These are phyloP conservation scores for Panopea generosa DNA, from an alignment of 2,888 invertebrate genomes.

Conservation along the genomic window DNA sequence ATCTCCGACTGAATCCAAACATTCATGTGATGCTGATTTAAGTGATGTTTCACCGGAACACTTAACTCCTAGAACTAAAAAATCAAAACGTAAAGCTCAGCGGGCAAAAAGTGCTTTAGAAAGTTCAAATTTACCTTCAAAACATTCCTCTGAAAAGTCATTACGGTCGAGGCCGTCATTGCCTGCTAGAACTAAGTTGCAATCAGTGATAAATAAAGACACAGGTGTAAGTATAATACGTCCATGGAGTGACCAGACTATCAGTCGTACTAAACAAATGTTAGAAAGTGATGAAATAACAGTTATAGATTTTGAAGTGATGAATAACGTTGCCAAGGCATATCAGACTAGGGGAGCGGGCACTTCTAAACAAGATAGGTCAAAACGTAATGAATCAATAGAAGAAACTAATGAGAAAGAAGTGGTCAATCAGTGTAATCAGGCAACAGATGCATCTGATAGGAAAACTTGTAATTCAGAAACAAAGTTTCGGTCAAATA, in stretches of 20 bases:
- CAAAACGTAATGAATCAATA: slow-evolving; percentile 25
- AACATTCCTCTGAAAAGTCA: slow-evolving; percentile 52
- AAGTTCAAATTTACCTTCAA: slow-evolving; percentile 53
- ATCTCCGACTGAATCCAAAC: slow-evolving; percentile 61
- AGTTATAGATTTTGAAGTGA: slow-evolving; percentile 63
- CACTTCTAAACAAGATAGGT: slow-evolving; percentile 23
- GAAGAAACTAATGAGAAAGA: slow-evolving; percentile 16
- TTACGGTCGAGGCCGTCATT: slow-evolving; percentile 55
- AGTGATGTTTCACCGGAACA: slow-evolving; percentile 75
- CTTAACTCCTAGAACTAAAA: slow-evolving; percentile 57
- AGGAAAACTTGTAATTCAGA: too few species aligned
- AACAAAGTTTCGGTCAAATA: background rate
- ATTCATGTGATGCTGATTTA: slow-evolving; percentile 71
- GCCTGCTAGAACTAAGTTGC: slow-evolving; percentile 56
- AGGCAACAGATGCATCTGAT: background rate
- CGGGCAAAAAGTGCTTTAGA: slow-evolving; percentile 80
- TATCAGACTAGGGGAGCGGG: slow-evolving; percentile 44
- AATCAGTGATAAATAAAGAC: slow-evolving; percentile 62
- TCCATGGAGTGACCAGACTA: slow-evolving; percentile 65
- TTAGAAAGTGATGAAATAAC: slow-evolving; percentile 64
- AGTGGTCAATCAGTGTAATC: background rate
- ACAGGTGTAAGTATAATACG: slow-evolving; percentile 63
- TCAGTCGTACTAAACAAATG: slow-evolving; percentile 63
- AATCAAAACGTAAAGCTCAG: slow-evolving; percentile 72
- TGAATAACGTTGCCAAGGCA: slow-evolving; percentile 60